Evolutionary conservation across 2,797 vertebrate species (phyloP), one percentile per base, ranked within the genome.

Genomic region (Spheniscus humboldti): DNA sequence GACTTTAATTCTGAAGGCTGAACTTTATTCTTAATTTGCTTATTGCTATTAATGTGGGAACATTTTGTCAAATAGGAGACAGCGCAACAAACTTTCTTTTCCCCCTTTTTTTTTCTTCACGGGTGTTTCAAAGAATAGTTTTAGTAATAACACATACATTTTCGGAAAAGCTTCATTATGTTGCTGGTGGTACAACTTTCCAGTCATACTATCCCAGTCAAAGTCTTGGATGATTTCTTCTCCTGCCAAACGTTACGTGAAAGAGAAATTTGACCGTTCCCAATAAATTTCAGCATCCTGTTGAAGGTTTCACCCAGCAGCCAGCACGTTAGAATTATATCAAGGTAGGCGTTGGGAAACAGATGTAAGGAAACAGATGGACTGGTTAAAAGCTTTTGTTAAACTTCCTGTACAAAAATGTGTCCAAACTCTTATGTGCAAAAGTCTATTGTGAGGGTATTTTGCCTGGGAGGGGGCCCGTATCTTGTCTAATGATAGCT

Each of bases 281-380:
- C 62, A 55, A 3, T 33, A 69, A 72, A 35, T 80, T n/a, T 66
- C 33, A 50, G 69, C 33, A 33, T 81, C 22, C 68, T 47, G 50
- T 88, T 91, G 62, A 75, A 86, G 37, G 83, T 80, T 94, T 96
- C 52, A 28, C 66, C 33, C 12, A 1, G 23, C 66, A 85, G 64
- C 41, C 57, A 72, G 63, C 5, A 10, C 1, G 4, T 39, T 63
- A 82, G 60, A 83, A 52, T 91, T 92, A 39, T 81, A 45, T 82
- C 67, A 55, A 94, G 86, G 73, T 86, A 88, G 81, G 60, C 15
- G 3, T 35, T 0, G 1, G 86, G 77, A 93, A 96, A 83, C 91
- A 90, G 85, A 91, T 84, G 82, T 88, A 78, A 90, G 95, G 96
- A 96, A 97, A 95, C 93, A 67, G 94, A 96, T 77, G 95, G 68